phyloP scores from a whole-genome alignment of 2,888 invertebrate species.

The Ferdinandea cuprea region DNA sequence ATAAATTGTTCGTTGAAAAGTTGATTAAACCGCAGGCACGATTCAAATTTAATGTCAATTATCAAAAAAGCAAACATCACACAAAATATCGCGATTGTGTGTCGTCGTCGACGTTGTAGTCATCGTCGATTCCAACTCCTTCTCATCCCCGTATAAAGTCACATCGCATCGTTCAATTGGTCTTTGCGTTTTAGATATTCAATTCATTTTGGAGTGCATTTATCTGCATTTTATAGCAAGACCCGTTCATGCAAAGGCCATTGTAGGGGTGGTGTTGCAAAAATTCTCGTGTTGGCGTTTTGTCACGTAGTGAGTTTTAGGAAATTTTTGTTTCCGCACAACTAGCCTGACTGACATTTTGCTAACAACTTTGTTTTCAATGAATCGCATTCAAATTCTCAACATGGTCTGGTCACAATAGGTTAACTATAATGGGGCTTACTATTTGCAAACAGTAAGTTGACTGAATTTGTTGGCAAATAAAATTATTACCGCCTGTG shows the following conservation, averaged over 20 bases:
- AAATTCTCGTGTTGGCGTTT: constrained; percentile 42
- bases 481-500: neutral
- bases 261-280: neutral
- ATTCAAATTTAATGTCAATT: constrained; percentile 70
- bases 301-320: constrained; percentile 54
- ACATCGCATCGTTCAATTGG: constrained; percentile 1
- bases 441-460: neutral
- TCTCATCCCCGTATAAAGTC: neutral
- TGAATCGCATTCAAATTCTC: constrained; percentile 53
- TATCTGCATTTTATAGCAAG: constrained; percentile 36
- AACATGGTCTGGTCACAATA: neutral
- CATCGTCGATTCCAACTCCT: neutral
- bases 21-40: constrained; percentile 71
- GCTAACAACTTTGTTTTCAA: constrained; percentile 47
- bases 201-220: constrained; percentile 57
- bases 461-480: neutral
- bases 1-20: constrained; percentile 59
- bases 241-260: constrained; percentile 14
- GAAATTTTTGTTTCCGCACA: constrained; percentile 51
- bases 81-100: neutral
- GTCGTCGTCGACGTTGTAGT: no score
- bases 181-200: constrained; percentile 48
- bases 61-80: constrained; percentile 70
- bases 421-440: no score
- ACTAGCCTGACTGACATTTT: constrained; percentile 32